Evolutionary conservation across 2,888 invertebrate genomes (phyloP).

Genomic region (Brachypalpus laphriformis): DNA sequence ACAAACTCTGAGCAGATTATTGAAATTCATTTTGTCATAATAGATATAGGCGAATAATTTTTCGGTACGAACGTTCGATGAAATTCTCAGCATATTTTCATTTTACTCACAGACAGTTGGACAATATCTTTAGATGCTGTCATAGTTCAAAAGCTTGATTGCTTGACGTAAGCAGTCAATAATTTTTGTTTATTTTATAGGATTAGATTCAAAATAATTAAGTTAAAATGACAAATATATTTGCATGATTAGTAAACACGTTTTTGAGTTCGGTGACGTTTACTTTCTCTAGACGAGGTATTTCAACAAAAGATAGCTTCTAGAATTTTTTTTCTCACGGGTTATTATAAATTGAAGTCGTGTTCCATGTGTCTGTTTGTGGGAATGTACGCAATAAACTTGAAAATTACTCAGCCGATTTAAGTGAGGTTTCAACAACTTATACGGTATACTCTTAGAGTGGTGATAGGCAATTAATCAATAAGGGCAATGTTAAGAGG

Average conservation of each 20-base stretch:
- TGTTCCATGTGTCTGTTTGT: too few relatives aligned
- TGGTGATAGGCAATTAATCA: too few relatives aligned
- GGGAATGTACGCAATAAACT: not conserved
- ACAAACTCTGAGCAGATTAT: not conserved
- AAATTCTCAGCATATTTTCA: too few relatives aligned
- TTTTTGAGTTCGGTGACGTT: not conserved
- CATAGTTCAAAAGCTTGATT: not conserved
- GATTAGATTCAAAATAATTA: not conserved
- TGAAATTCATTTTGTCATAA: not conserved
- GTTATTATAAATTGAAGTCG: too few relatives aligned
- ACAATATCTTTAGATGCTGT: not conserved
- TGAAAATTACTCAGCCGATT: not conserved
- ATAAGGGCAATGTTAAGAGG: too few relatives aligned
- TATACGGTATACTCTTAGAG: too few relatives aligned
- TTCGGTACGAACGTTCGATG: not conserved
- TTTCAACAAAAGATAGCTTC: too few relatives aligned
- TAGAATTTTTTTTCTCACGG: too few relatives aligned
- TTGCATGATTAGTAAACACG: not conserved
- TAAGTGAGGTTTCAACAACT: not conserved
- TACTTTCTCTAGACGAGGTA: too few relatives aligned
- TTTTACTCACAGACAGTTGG: not conserved
- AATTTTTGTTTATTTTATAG: not conserved
- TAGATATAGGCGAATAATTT: not conserved
- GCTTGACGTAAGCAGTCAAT: not conserved
- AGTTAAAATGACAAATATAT: not conserved